Conservation (phyloP, 2,113 vertebrate species). For the Sphaerodactylus townsendi region DNA sequence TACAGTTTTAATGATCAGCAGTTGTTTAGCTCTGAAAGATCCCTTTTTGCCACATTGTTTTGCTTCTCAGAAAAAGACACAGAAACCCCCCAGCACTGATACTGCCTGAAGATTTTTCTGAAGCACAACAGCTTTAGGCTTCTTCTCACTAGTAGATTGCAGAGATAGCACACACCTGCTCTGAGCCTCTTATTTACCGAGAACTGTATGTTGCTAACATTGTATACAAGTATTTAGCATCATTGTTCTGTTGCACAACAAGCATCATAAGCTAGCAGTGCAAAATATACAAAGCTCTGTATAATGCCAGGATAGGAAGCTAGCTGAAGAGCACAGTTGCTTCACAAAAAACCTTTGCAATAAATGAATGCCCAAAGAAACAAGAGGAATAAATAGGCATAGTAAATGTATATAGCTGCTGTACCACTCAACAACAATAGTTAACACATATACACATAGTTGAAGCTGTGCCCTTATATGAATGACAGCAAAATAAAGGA, state of each 20-base stretch:
- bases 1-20: background rate
- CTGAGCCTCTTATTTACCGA: background rate
- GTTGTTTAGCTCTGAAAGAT: background rate
- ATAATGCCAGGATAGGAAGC: background rate
- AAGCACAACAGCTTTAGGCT: background rate
- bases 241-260: fast-evolving
- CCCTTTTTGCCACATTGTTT: background rate
- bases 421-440: background rate
- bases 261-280: background rate
- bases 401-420: background rate
- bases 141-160: background rate
- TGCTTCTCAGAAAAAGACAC: background rate
- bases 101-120: background rate
- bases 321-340: background rate
- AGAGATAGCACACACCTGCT: background rate
- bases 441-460: fast-evolving
- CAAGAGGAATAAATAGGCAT: background rate
- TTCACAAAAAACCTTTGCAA: background rate
- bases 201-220: background rate
- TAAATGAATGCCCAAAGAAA: background rate
- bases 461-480: fast-evolving
- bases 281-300: background rate
- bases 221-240: background rate
- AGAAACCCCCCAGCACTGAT: background rate
- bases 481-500: background rate